Conservation (phyloP, 2,888 invertebrate species). For the Erynnis tages region DNA sequence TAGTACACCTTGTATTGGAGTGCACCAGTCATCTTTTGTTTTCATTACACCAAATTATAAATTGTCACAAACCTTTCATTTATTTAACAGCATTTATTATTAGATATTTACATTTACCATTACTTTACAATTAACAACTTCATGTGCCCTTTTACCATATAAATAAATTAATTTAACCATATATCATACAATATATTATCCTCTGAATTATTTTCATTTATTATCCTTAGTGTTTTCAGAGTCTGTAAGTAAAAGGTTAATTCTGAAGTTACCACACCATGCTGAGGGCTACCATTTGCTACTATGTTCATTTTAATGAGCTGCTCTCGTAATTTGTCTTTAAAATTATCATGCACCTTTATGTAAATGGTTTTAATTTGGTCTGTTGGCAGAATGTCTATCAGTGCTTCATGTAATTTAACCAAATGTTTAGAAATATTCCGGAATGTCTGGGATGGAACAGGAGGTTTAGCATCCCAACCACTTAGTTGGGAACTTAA, state of each 20-base stretch:
- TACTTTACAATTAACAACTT: slow-evolving; percentile 9
- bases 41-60: slow-evolving; percentile 24
- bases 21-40: slow-evolving; percentile 24
- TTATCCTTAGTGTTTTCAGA: slow-evolving; percentile 88
- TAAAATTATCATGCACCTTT: slow-evolving; percentile 92
- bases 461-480: slow-evolving; percentile 97
- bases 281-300: slow-evolving; percentile 98
- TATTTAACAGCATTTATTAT: slow-evolving; percentile 17
- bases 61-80: slow-evolving; percentile 14
- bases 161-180: slow-evolving; percentile 84
- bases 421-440: slow-evolving; percentile 93
- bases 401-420: slow-evolving; percentile 95
- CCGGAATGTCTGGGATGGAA: slow-evolving; percentile 94
- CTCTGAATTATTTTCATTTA: slow-evolving; percentile 87
- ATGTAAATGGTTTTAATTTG: slow-evolving; percentile 90
- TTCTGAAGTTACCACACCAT: slow-evolving; percentile 96
- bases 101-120: slow-evolving; percentile 11
- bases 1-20: slow-evolving; percentile 9
- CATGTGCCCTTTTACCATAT: slow-evolving; percentile 14
- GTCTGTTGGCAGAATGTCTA: slow-evolving; percentile 89
- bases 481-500: slow-evolving; percentile 89
- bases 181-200: slow-evolving; percentile 91
- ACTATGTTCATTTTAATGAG: slow-evolving; percentile 92
- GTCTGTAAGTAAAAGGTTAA: slow-evolving; percentile 95
- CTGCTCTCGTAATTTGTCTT: slow-evolving; percentile 92